Conservation (phyloP, 2,888 invertebrate genomes). For the Chloroclysta siterata region DNA sequence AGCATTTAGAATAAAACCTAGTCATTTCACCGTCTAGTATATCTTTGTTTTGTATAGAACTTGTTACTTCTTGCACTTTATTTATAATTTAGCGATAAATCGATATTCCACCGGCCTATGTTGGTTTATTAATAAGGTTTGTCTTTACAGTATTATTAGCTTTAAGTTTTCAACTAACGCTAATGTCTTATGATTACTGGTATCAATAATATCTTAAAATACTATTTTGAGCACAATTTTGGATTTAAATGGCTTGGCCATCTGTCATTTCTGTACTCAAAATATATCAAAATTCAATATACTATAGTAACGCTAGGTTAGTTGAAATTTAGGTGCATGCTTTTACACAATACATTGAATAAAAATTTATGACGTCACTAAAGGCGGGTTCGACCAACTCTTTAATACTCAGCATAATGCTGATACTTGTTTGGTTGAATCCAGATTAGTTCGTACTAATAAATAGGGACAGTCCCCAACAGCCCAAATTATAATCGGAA, state of each 20-base stretch:
- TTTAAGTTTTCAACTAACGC: constrained; percentile 49
- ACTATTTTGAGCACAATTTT: constrained; percentile 41
- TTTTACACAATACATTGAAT: constrained; percentile 30
- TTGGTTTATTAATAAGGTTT: constrained; percentile 31
- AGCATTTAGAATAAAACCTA: constrained; percentile 11
- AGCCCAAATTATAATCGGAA: too few species aligned
- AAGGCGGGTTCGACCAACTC: too few species aligned
- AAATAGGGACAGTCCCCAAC: too few species aligned
- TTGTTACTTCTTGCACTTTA: constrained; percentile 36
- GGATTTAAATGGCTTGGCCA: constrained; percentile 30
- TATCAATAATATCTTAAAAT: background rate
- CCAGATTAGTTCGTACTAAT: too few species aligned
- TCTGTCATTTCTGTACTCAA: constrained; percentile 33
- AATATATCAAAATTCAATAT: constrained; percentile 24
- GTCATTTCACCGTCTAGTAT: constrained; percentile 14
- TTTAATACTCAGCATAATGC: too few species aligned
- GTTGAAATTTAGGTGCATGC: constrained; percentile 32
- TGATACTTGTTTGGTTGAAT: too few species aligned
- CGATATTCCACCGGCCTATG: constrained; percentile 42
- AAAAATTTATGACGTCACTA: constrained; percentile 22
- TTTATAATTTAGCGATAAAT: constrained; percentile 11
- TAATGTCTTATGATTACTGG: constrained; percentile 65
- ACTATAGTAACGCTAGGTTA: constrained; percentile 42
- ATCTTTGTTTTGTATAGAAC: constrained; percentile 30
- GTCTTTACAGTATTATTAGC: constrained; percentile 38